Conservation (phyloP, 2,888 invertebrate species). For the Colletes collaris region DNA sequence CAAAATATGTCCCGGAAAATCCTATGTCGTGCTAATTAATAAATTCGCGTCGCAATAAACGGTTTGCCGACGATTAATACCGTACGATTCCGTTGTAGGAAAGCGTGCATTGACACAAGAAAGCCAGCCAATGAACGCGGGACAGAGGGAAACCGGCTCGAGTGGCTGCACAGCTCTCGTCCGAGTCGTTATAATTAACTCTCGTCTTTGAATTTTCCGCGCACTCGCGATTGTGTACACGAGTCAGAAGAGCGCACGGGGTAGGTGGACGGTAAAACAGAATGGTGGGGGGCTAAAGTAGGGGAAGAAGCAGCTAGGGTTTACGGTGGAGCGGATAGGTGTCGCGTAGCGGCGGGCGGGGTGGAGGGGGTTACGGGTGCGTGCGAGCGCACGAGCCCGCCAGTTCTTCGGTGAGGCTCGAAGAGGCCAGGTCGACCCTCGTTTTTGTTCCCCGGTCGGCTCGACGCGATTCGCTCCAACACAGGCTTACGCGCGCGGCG, state of each 20-base stretch:
- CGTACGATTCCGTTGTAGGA: neutral
- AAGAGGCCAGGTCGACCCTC: conserved; percentile 64
- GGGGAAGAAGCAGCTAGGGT: conserved; percentile 55
- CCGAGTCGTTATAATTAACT: conserved; percentile 52
- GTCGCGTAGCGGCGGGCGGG: conserved; percentile 41
- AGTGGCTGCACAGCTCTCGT: neutral
- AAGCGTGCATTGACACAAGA: neutral
- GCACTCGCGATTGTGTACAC: conserved; percentile 35
- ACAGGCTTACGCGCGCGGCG: neutral
- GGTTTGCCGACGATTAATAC: neutral
- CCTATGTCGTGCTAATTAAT: neutral
- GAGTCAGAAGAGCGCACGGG: conserved; percentile 4
- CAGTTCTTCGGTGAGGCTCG: conserved; percentile 78
- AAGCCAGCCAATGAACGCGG: conserved; percentile 5
- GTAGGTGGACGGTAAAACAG: conserved; percentile 10
- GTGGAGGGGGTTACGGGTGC: conserved; percentile 38
- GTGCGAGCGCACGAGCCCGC: conserved; percentile 66
- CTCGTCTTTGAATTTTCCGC: conserved; percentile 62
- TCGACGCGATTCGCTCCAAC: conserved; percentile 26
- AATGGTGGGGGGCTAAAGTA: conserved; percentile 36
- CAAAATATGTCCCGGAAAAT: too few relatives aligned
- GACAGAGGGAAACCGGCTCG: neutral
- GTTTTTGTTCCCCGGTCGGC: conserved; percentile 25
- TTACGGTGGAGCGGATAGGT: conserved; percentile 54
- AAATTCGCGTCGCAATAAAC: neutral